Evolutionary conservation across 2,113 vertebrate genomes (phyloP).

Genomic region (Apaloderma vittatum): DNA sequence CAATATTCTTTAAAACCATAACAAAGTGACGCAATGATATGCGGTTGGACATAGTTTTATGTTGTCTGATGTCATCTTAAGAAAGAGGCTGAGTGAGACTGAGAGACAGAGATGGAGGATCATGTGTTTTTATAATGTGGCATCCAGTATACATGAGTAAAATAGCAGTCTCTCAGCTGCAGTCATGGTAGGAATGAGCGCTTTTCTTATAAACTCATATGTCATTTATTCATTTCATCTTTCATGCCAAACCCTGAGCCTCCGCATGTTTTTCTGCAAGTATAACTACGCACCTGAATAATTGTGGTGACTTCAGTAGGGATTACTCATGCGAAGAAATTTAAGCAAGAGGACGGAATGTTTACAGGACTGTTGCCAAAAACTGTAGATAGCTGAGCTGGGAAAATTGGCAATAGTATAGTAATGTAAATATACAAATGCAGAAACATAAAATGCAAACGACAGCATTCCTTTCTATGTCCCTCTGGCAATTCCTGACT

Average conservation of each 20-base stretch:
- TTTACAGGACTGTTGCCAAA: background rate
- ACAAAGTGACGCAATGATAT: background rate
- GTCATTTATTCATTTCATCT: slow-evolving; percentile 37
- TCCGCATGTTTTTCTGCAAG: background rate
- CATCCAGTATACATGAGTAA: slow-evolving; percentile 64
- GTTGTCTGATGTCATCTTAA: background rate
- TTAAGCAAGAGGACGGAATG: background rate
- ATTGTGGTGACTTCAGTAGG: background rate
- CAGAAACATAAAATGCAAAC: background rate
- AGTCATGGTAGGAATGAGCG: slow-evolving; percentile 22
- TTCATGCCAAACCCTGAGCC: slow-evolving; percentile 6
- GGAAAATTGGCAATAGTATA: background rate
- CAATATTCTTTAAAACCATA: background rate
- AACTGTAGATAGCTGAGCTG: background rate
- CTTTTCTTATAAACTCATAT: slow-evolving; percentile 28
- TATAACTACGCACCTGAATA: background rate
- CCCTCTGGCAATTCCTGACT: background rate
- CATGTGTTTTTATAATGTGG: background rate
- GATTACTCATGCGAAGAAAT: background rate
- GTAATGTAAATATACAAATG: slow-evolving; percentile 8
- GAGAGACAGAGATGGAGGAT: background rate
- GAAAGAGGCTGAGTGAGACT: background rate
- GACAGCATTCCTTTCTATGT: slow-evolving; percentile 1
- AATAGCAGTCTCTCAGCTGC: background rate
- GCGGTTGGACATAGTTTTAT: background rate